phyloP scores from a whole-genome alignment of 2,888 invertebrate species.

The Pyrrhia umbra region DNA sequence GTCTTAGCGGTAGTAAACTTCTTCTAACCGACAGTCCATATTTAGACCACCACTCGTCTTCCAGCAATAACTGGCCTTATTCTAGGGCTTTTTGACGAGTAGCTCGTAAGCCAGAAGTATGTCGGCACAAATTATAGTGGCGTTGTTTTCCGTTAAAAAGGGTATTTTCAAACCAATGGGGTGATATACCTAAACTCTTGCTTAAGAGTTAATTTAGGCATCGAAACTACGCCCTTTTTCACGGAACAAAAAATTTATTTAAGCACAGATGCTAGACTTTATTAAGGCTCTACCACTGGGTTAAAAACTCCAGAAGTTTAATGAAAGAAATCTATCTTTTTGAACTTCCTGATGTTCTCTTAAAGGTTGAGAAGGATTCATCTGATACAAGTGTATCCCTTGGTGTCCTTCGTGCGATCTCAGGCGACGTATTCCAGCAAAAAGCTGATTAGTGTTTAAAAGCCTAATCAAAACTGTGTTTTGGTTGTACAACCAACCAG shows the following conservation, averaged over 20 bases:
- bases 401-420: slow-evolving; percentile 10
- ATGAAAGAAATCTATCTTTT: background rate
- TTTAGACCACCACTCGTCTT: slow-evolving; percentile 89
- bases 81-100: slow-evolving; percentile 79
- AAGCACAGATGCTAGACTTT: background rate
- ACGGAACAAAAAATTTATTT: background rate
- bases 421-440: background rate
- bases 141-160: slow-evolving; percentile 2
- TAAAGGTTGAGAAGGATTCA: slow-evolving; percentile 27
- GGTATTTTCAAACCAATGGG: background rate
- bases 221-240: background rate
- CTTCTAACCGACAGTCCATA: slow-evolving; percentile 91
- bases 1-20: slow-evolving; percentile 91
- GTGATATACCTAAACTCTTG: background rate
- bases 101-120: slow-evolving; percentile 31
- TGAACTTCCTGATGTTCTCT: background rate
- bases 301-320: background rate
- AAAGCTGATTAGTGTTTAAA: background rate
- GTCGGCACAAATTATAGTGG: slow-evolving; percentile 33
- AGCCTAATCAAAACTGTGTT: background rate
- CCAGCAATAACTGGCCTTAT: slow-evolving; percentile 89
- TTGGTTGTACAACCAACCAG: background rate
- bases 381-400: background rate
- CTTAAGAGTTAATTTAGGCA: background rate
- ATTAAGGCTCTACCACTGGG: background rate